phyloP scores from a whole-genome alignment of 92 coral and sea anemone genomes.

The Zoanthus solanderi region DNA sequence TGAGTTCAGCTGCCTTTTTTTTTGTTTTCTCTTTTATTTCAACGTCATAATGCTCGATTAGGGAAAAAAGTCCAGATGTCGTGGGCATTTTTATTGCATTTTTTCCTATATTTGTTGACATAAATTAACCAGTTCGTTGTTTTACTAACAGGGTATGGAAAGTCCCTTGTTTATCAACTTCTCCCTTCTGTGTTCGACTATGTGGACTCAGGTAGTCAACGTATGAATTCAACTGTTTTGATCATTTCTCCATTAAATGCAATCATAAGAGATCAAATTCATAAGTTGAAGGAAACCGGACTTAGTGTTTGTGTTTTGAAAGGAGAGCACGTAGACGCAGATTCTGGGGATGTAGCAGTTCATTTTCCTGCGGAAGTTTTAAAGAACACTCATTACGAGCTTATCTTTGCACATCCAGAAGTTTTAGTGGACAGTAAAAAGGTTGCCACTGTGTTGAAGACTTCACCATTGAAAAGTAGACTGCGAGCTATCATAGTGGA shows the following conservation, averaged over 20 bases:
- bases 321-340: slow-evolving; percentile 42
- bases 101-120: not conserved
- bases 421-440: slow-evolving; percentile 8
- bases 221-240: slow-evolving; percentile 29
- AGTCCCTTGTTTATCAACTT: slow-evolving; percentile 27
- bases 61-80: not conserved
- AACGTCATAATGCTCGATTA: not conserved
- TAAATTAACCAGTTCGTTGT: not conserved
- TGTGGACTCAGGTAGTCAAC: not conserved
- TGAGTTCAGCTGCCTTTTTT: not conserved
- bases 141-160: not conserved
- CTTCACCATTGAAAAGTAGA: not conserved
- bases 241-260: slow-evolving; percentile 56
- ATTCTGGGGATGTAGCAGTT: slow-evolving; percentile 15
- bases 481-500: slow-evolving; percentile 8
- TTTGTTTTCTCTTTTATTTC: not conserved
- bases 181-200: slow-evolving; percentile 50
- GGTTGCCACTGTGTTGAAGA: slow-evolving; percentile 4
- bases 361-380: slow-evolving; percentile 21
- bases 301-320: slow-evolving; percentile 56
- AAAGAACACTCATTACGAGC: not conserved
- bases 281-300: slow-evolving; percentile 41
- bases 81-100: not conserved
- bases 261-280: slow-evolving; percentile 52
- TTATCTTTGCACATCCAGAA: not conserved